Evolutionary conservation across 2,888 invertebrate species (phyloP).

Genomic region (Tetanocera ferruginea): DNA sequence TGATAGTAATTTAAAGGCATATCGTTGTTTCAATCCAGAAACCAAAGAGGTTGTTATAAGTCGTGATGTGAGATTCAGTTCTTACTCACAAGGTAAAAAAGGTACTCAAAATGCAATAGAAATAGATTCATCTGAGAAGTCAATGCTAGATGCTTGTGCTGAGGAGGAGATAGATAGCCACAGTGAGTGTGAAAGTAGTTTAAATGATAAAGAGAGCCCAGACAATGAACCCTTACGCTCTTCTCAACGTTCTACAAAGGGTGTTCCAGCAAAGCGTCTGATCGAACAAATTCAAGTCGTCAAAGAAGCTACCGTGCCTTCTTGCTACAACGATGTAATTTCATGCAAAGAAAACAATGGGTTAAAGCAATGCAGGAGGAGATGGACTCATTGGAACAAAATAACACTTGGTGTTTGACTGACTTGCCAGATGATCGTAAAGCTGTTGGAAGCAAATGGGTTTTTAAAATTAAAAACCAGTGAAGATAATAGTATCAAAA

Average conservation of each 20-base stretch:
- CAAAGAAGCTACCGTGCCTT: constrained; percentile 32
- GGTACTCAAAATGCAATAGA: not conserved
- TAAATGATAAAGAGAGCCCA: not conserved
- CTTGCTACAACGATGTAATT: not conserved
- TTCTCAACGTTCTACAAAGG: constrained; percentile 5
- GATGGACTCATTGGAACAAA: too few relatives aligned
- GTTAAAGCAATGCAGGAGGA: not conserved
- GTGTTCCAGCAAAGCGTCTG: constrained; percentile 4
- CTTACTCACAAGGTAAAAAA: not conserved
- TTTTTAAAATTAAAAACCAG: not conserved
- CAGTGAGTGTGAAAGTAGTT: not conserved
- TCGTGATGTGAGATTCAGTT: constrained; percentile 37
- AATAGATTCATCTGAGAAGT: not conserved
- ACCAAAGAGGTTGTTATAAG: constrained; percentile 37
- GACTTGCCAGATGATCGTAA: not conserved
- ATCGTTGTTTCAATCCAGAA: constrained; percentile 36
- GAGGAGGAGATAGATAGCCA: not conserved
- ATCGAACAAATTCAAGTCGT: constrained; percentile 12
- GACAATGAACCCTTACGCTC: not conserved
- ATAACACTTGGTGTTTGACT: not conserved
- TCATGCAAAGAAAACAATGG: constrained; percentile 1
- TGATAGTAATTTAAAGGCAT: constrained; percentile 36
- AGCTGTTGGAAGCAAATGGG: not conserved
- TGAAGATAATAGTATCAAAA: not conserved
- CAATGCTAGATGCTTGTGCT: not conserved